Conservation (phyloP, 2,888 invertebrate species). For the Atethmia centrago region DNA sequence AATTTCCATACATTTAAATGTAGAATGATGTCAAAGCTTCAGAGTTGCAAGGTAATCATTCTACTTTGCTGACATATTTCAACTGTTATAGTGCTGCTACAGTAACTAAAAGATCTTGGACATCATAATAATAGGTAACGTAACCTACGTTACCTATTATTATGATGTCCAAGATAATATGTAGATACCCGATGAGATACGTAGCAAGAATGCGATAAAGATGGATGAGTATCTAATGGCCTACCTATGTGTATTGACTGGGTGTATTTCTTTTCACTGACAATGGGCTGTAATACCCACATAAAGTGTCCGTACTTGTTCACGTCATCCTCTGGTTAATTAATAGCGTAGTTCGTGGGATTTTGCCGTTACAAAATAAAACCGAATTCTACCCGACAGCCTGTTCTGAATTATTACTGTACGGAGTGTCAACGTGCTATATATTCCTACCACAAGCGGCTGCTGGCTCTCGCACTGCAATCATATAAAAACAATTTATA, state of each 20-base stretch:
- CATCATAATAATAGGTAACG: too few relatives aligned
- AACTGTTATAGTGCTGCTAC: neutral
- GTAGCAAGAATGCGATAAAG: neutral
- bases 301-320: neutral
- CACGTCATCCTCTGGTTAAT: slow-evolving; percentile 17
- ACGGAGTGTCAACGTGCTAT: slow-evolving; percentile 25
- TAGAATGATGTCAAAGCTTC: slow-evolving; percentile 36
- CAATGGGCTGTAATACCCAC: neutral
- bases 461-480: slow-evolving; percentile 7
- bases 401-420: slow-evolving; percentile 48
- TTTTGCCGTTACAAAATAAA: slow-evolving; percentile 26
- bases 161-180: neutral
- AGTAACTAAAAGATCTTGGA: too few relatives aligned
- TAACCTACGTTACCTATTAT: neutral
- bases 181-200: neutral
- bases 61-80: slow-evolving; percentile 14
- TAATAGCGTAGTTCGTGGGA: slow-evolving; percentile 20
- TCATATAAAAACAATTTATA: slow-evolving; percentile 18
- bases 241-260: neutral
- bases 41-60: slow-evolving; percentile 3
- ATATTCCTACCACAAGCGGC: neutral
- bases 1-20: slow-evolving; percentile 43
- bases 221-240: neutral
- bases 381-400: slow-evolving; percentile 22
- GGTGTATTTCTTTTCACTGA: neutral